These are phyloP conservation scores for Scaptomyza montana DNA, from an alignment of 1,140 invertebrate species.

Conservation along the genomic window DNA sequence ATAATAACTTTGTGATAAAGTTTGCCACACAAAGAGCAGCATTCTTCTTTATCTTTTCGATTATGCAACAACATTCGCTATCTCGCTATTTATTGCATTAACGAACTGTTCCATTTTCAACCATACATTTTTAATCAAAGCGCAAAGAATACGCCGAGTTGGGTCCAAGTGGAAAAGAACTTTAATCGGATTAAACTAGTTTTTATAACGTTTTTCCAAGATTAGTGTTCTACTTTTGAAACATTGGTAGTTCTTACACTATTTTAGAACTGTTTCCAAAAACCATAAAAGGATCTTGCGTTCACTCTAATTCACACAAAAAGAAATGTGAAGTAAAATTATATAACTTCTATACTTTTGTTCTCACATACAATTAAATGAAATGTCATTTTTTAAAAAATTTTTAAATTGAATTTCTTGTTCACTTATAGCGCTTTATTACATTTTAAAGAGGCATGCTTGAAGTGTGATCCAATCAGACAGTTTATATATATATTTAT, in stretches of 20 bases:
- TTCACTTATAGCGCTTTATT: too few relatives aligned
- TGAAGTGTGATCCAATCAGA: too few relatives aligned
- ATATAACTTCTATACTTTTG: too few relatives aligned
- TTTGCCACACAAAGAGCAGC: constrained; percentile 42
- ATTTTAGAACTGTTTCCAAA: too few relatives aligned
- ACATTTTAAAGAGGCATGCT: too few relatives aligned
- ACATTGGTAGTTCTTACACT: background rate
- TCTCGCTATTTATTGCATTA: constrained; percentile 27
- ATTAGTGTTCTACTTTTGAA: background rate
- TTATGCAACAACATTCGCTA: constrained; percentile 24
- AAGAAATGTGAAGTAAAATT: too few relatives aligned
- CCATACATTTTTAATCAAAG: background rate
- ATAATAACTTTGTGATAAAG: constrained; percentile 66
- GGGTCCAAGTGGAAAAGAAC: background rate
- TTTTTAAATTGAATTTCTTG: too few relatives aligned
- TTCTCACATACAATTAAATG: too few relatives aligned
- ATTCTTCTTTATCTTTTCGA: constrained; percentile 31
- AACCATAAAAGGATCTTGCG: too few relatives aligned
- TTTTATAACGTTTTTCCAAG: background rate
- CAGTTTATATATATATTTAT: too few relatives aligned
- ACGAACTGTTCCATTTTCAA: constrained; percentile 1
- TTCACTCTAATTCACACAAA: too few relatives aligned
- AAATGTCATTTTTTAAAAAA: too few relatives aligned
- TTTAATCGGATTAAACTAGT: background rate
- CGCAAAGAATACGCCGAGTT: background rate